Evolutionary conservation across 2,888 invertebrate species (phyloP), one percentile per base, ranked within the genome.

Genomic region (Tetanocera ferruginea): DNA sequence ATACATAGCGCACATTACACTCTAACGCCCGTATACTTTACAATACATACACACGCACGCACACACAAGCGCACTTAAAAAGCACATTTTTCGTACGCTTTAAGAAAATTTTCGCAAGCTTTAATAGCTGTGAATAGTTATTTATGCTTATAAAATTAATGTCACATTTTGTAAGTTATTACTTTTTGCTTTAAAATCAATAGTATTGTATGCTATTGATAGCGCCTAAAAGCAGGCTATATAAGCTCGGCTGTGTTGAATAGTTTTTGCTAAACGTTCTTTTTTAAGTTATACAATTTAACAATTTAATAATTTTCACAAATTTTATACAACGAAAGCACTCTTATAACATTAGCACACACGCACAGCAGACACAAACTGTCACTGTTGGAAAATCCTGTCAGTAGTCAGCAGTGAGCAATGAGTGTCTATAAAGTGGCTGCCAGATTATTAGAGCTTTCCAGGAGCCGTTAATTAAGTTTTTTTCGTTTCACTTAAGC

Each of bases 171-270:
- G 11, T 2, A 19, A 55, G n/a, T 55, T 55, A 55, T 19, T 55
- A 19, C 23, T 55, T 55, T 55, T 43, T 43, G 43, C 14, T 43
- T 11, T 14, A 43, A 55, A 55, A 19, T n/a, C 55, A n/a, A 19
- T 52, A 19, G 52, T 52, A 52, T n/a, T 23, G 31, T 28, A 55
- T 71, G 51, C 11, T 74, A 51, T 31, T 74, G 60, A 49, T 25
- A 8, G 43, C 73, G 52, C 80, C 74, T 66, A 49, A 76, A 76
- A 76, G 74, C 64, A 74, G 78, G 76, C 76, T 60, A 70, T n/a
- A 14, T 11, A 43, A 23, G n/a, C 19, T 23, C 23, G 0, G 19
- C n/a, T 23, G 19, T 3, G 3, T 23, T 11, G 28, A 3, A 28
- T 25, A 60, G 3, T 9, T 60, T 1, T 14, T 19, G 23, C 2